A percentile compares a stretch with the other conserved stretches of the same genome.
Conservation (phyloP, 1,140 invertebrate species). For the Hycleus phaleratus region DNA sequence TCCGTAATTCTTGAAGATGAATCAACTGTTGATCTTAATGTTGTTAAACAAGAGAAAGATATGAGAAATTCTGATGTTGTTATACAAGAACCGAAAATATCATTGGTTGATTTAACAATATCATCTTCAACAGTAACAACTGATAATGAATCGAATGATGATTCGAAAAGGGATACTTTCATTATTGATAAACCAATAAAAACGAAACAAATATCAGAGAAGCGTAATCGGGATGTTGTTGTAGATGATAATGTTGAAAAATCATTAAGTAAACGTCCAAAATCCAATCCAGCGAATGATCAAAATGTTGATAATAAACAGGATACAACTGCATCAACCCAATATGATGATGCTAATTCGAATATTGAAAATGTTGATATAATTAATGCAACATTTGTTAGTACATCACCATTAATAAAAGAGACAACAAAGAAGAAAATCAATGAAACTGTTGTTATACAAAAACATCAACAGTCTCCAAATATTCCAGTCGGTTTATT, state of each 20-base stretch:
- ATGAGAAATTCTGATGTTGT: slow-evolving; percentile 17
- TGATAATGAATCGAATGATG: background rate
- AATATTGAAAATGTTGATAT: slow-evolving; percentile 7
- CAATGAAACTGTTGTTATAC: slow-evolving; percentile 22
- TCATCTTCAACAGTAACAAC: background rate
- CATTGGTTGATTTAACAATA: slow-evolving; percentile 12
- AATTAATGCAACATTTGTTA: slow-evolving; percentile 8
- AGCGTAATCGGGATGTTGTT: background rate
- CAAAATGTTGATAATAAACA: too few relatives aligned
- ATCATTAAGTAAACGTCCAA: slow-evolving; percentile 3
- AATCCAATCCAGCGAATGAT: slow-evolving; percentile 6
- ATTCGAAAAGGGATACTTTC: slow-evolving; percentile 1
- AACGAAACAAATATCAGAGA: background rate
- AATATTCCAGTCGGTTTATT: slow-evolving; percentile 19
- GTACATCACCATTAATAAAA: background rate
- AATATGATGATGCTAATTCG: slow-evolving; percentile 25
- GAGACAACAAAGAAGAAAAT: background rate
- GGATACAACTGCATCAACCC: background rate
- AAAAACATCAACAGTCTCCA: slow-evolving; percentile 7
- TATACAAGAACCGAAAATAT: slow-evolving; percentile 5
- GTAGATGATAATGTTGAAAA: slow-evolving; percentile 4
- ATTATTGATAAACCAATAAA: background rate
- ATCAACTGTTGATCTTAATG: slow-evolving; percentile 7
- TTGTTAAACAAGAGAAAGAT: background rate
- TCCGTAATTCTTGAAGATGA: background rate